Percentiles rank a stretch among this genome's conserved stretches.
Evolutionary conservation across 1,140 invertebrate genomes (phyloP).

Genomic region (Amyelois transitella): DNA sequence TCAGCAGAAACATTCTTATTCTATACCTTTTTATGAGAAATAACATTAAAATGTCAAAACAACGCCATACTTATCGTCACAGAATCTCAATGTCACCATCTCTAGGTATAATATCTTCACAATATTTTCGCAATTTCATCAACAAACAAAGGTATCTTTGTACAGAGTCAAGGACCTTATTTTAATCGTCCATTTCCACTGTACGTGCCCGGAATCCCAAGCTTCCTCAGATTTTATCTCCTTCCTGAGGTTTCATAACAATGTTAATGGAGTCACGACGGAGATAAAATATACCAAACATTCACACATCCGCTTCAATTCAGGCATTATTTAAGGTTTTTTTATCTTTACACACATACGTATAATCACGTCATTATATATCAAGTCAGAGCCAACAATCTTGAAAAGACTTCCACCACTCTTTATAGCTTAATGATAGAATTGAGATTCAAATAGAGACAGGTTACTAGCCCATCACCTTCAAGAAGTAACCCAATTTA

Average conservation of each 20-base stretch:
- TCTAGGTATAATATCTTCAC: neutral
- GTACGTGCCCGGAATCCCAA: conserved; percentile 38
- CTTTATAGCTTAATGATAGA: no score
- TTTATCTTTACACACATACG: no score
- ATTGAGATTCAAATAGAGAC: no score
- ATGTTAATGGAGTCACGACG: conserved; percentile 21
- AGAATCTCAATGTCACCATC: neutral
- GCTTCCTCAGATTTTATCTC: conserved; percentile 35
- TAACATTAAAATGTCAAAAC: no score
- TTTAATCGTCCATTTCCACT: conserved; percentile 40
- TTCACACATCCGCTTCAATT: neutral
- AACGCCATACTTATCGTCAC: neutral
- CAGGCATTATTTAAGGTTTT: neutral
- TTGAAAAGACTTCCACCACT: no score
- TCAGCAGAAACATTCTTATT: no score
- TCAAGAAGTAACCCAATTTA: no score
- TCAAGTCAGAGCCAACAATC: no score
- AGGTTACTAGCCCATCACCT: no score
- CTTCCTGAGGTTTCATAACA: conserved; percentile 39
- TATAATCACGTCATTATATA: no score
- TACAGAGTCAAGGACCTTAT: conserved; percentile 50
- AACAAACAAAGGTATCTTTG: conserved; percentile 22
- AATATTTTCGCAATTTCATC: neutral
- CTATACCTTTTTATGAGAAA: no score
- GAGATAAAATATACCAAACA: conserved; percentile 1